Evolutionary conservation across 2,113 vertebrate genomes (phyloP).

Genomic region (Camelus dromedarius): DNA sequence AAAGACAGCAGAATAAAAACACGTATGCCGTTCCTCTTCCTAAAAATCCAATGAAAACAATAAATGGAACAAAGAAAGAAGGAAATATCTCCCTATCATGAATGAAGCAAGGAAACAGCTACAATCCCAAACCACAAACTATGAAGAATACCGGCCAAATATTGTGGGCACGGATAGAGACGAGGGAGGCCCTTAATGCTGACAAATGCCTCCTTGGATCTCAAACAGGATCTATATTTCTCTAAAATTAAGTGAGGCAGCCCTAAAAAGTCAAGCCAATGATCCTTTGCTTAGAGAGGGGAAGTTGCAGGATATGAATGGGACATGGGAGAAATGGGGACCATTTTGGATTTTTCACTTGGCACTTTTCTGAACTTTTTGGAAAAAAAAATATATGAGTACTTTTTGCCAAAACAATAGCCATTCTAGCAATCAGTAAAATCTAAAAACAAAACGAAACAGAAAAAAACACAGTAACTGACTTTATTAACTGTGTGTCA

Average conservation of each 20-base stretch:
- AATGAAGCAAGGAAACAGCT: constrained; percentile 69
- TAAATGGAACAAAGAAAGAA: constrained; percentile 68
- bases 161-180: neutral
- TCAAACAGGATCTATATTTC: constrained; percentile 11
- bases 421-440: neutral
- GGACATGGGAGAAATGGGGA: neutral
- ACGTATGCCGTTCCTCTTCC: neutral
- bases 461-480: neutral
- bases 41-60: constrained; percentile 65
- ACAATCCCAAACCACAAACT: constrained; percentile 72
- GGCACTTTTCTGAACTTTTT: neutral
- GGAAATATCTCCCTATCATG: constrained; percentile 29
- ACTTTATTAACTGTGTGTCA: neutral
- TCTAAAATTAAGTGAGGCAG: constrained; percentile 40
- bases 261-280: constrained; percentile 2
- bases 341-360: neutral
- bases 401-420: neutral
- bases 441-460: neutral
- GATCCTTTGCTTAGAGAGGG: constrained; percentile 25
- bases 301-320: neutral
- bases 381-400: neutral
- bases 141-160: constrained; percentile 61
- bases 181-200: neutral
- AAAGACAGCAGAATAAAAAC: constrained; percentile 64
- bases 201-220: constrained; percentile 53